Conservation (phyloP, 1,140 invertebrate genomes). For the Drosophila santomea region DNA sequence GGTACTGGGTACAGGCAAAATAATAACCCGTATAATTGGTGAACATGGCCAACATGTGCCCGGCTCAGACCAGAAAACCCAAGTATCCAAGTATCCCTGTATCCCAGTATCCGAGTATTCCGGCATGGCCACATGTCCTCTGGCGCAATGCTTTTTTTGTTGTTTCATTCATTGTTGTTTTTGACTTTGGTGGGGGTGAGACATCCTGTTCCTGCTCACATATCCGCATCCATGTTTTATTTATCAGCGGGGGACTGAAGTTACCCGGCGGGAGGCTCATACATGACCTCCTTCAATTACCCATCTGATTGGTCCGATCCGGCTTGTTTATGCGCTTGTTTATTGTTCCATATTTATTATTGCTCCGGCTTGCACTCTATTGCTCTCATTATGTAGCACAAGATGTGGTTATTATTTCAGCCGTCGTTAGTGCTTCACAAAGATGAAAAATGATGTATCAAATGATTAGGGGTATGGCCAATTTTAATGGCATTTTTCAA, state of each 20-base stretch:
- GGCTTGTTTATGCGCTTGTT: slow-evolving; percentile 48
- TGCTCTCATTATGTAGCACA: slow-evolving; percentile 6
- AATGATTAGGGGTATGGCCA: neutral
- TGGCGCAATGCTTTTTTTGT: slow-evolving; percentile 30
- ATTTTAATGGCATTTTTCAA: neutral
- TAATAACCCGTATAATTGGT: slow-evolving; percentile 82
- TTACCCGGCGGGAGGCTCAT: slow-evolving; percentile 18
- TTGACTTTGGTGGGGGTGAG: slow-evolving; percentile 5
- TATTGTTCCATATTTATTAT: slow-evolving; percentile 52
- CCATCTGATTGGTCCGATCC: slow-evolving; percentile 47
- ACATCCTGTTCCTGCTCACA: slow-evolving; percentile 51
- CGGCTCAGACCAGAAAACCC: slow-evolving; percentile 21
- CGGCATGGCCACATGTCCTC: slow-evolving; percentile 23
- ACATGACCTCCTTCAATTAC: slow-evolving; percentile 54
- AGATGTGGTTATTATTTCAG: slow-evolving; percentile 18
- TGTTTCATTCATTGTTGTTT: slow-evolving; percentile 31
- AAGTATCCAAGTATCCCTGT: neutral
- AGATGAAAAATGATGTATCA: too few relatives aligned
- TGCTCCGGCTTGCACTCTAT: neutral
- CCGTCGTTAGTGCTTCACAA: slow-evolving; percentile 4
- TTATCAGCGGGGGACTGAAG: slow-evolving; percentile 43
- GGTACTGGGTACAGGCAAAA: slow-evolving; percentile 43
- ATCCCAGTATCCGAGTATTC: neutral
- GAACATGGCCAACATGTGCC: slow-evolving; percentile 66
- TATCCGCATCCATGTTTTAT: slow-evolving; percentile 68